Conservation (phyloP, 1,140 invertebrate species). For the Cryptotermes secundus region DNA sequence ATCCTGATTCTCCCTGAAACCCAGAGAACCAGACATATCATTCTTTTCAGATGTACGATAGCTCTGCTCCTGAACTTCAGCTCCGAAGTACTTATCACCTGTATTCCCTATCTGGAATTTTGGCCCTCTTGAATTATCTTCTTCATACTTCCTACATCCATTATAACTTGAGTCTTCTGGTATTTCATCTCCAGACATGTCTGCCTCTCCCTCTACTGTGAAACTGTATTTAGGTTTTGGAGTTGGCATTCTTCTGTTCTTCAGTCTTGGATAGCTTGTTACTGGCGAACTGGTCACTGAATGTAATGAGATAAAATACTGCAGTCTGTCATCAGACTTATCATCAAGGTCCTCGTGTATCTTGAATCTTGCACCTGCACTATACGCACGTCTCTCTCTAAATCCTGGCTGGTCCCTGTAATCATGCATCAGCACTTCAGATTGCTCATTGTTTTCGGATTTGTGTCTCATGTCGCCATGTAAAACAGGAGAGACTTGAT, state of each 20-base stretch:
- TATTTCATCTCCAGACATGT: background rate
- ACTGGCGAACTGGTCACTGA: background rate
- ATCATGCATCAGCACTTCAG: background rate
- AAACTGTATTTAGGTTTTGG: background rate
- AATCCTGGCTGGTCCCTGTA: background rate
- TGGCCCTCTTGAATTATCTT: background rate
- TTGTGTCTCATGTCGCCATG: too few relatives aligned
- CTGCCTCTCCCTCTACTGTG: background rate
- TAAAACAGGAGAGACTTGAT: too few relatives aligned
- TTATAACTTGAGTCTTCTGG: too few relatives aligned
- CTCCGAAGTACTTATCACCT: background rate
- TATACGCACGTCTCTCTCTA: background rate
- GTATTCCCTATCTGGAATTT: background rate
- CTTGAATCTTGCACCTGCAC: background rate
- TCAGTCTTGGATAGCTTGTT: background rate
- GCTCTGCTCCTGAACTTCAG: background rate
- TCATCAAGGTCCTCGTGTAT: background rate
- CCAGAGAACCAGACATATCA: too few relatives aligned
- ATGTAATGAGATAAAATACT: background rate
- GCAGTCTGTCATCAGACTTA: background rate
- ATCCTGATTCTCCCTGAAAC: too few relatives aligned
- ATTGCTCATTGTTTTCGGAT: background rate
- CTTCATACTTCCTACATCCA: background rate
- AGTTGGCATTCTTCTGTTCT: background rate
- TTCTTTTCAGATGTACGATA: background rate